Percentiles rank a stretch among this genome's conserved stretches.
Conservation (phyloP, 2,113 vertebrate species). For the Lichenostomus cassidix region DNA sequence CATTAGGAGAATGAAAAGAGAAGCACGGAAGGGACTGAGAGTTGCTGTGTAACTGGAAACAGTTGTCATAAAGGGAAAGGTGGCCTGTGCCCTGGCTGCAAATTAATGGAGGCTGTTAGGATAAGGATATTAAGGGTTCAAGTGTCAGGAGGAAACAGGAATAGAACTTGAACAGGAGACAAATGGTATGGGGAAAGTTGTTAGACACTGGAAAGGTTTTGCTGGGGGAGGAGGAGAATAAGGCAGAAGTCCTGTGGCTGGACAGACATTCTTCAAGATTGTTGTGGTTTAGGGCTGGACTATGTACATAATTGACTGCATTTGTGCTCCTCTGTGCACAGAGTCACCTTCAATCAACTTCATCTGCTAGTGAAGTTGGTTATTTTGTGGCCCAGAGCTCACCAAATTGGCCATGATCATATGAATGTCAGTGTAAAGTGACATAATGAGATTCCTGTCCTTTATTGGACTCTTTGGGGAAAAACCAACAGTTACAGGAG, state of each 20-base stretch:
- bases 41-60: not conserved
- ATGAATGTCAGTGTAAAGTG: not conserved
- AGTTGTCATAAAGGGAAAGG: not conserved
- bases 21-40: not conserved
- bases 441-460: not conserved
- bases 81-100: not conserved
- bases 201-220: not conserved
- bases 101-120: not conserved
- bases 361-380: not conserved
- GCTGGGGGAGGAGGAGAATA: not conserved
- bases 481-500: not conserved
- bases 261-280: not conserved
- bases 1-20: not conserved
- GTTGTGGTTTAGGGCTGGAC: not conserved
- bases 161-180: not conserved
- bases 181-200: not conserved
- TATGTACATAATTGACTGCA: not conserved
- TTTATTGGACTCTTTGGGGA: not conserved
- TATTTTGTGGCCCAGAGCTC: not conserved
- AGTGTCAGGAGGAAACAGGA: not conserved
- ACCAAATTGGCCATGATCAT: not conserved
- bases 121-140: not conserved
- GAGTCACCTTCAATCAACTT: not conserved
- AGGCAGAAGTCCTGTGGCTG: not conserved
- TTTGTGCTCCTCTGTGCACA: not conserved